These are phyloP conservation scores for Rhinoptilus africanus DNA, from an alignment of 2,113 vertebrate genomes.

Conservation along the genomic window DNA sequence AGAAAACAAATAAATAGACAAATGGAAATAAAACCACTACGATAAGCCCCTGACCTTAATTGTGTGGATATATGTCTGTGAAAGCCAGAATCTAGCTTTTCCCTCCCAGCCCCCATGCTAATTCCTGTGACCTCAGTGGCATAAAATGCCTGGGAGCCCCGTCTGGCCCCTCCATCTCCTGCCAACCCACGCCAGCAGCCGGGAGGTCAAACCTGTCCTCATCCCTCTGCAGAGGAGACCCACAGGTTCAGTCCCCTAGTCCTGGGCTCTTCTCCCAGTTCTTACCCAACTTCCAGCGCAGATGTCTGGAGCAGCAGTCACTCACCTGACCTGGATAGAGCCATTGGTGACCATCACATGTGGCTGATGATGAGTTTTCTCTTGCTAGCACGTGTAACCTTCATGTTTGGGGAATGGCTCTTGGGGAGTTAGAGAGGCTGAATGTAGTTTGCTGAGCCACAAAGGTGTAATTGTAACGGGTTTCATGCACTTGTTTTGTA, in stretches of 20 bases:
- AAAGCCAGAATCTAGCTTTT: constrained; percentile 4
- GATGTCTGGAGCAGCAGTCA: neutral
- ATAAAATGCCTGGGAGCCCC: neutral
- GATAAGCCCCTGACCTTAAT: constrained; percentile 7
- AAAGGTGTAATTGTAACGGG: neutral
- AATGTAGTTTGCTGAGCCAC: neutral
- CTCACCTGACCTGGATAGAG: neutral
- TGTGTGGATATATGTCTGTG: neutral
- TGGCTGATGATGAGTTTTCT: neutral
- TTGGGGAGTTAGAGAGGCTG: neutral
- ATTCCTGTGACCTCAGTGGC: neutral
- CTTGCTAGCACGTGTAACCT: neutral
- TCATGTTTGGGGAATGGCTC: neutral
- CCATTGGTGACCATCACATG: neutral
- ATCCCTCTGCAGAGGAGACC: neutral
- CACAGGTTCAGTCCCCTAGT: neutral
- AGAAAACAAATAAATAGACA: constrained; percentile 13
- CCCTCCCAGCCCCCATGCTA: neutral
- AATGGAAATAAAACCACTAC: neutral
- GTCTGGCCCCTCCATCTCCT: neutral
- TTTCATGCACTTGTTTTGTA: neutral
- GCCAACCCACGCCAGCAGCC: neutral
- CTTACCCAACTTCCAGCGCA: neutral
- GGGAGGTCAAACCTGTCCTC: neutral
- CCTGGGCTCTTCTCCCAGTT: neutral